These are phyloP conservation scores for Acleris cristana DNA, from an alignment of 2,888 invertebrate species.

Conservation along the genomic window DNA sequence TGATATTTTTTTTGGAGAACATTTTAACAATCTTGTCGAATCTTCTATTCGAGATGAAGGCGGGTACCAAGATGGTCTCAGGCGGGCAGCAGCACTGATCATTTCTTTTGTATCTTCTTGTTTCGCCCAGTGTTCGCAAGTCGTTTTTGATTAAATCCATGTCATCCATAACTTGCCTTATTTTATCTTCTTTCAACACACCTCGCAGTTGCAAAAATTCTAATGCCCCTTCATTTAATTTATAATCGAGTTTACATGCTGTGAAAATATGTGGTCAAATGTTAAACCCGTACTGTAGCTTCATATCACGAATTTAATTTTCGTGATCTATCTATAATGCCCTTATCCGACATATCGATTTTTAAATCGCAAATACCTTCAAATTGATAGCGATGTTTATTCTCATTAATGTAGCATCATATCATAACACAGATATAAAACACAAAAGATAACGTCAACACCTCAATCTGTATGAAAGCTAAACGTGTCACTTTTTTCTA, in stretches of 20 bases:
- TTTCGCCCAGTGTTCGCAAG: not conserved
- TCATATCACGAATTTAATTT: too few species aligned
- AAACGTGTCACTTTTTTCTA: too few species aligned
- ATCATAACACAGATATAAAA: too few species aligned
- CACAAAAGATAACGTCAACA: too few species aligned
- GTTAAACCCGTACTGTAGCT: too few species aligned
- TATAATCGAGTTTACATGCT: conserved; percentile 60
- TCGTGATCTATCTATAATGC: too few species aligned
- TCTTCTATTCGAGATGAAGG: conserved; percentile 61
- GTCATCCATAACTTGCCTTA: conserved; percentile 41
- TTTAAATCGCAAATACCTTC: too few species aligned
- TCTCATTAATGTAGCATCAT: too few species aligned
- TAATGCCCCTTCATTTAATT: conserved; percentile 54
- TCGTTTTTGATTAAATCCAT: conserved; percentile 23
- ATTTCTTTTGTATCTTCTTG: conserved; percentile 5
- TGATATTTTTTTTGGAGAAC: conserved; percentile 37
- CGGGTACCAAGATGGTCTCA: conserved; percentile 54
- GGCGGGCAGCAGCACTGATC: conserved; percentile 61
- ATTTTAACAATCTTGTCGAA: conserved; percentile 53
- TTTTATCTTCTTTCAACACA: conserved; percentile 48
- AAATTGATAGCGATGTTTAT: too few species aligned
- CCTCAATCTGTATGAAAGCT: too few species aligned
- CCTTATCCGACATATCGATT: too few species aligned
- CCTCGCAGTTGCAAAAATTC: conserved; percentile 58
- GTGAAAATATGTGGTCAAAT: conserved; percentile 37